Evolutionary conservation across 2,113 vertebrate species (phyloP), one percentile per base, ranked within the genome.

Genomic region (Oriolus oriolus): DNA sequence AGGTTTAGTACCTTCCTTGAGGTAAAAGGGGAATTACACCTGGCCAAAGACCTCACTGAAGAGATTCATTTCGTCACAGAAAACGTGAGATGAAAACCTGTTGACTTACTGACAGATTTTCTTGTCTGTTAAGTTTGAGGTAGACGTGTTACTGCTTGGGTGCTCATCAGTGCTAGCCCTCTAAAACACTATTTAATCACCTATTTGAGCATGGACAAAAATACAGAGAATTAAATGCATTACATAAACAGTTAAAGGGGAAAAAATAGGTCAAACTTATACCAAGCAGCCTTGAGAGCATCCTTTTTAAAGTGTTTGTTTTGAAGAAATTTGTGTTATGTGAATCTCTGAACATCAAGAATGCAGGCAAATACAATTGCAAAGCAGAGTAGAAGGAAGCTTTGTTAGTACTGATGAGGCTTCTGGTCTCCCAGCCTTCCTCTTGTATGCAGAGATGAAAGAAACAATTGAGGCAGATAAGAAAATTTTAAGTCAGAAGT

Each of bases 201-300:
- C 49, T 89, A 11, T 41, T 64, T 50, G 37, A 93, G 33, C 42
- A 30, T n/a, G 16, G 31, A 65, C 92, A 63, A 73, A 82, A 85
- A 80, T 26, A 64, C 4, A 60, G 15, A 87, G 4, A 73, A 86
- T 74, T 70, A 77, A 90, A 73, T 54, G 10, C 23, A 69, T 83
- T 84, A 78, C 14, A 2, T 70, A 66, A 88, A 88, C 10, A 70
- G 13, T 68, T 65, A 35, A 93, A 75, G 37, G 37, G 50, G 30
- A 41, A 86, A 84, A 97, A 94, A 44, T 80, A 87, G 65, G 84
- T 91, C 80, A 95, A 15, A 81, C 93, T 95, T 65, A 77, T 15
- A 66, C 44, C 56, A 83, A 94, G 41, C 37, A 69, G 80, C 44
- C 69, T 84, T 77, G 41, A 93, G 52, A 92, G 57, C 50, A 66